Conservation (phyloP, 2,113 vertebrate species). For the Todiramphus saurophagus region DNA sequence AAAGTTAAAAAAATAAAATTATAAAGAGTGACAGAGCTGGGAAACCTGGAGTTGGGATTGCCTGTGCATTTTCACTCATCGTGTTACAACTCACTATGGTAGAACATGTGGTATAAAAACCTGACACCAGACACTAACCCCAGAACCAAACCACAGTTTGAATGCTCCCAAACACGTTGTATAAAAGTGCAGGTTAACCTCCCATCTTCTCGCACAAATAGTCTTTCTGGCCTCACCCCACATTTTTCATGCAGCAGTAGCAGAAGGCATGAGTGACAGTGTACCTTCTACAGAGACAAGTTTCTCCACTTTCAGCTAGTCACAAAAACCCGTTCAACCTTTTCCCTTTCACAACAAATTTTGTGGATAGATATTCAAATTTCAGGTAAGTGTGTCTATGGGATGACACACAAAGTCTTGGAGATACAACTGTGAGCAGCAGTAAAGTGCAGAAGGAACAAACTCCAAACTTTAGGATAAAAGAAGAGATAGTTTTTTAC, state of each 20-base stretch:
- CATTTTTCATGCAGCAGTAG: not conserved
- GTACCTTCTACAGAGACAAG: not conserved
- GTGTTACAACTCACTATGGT: not conserved
- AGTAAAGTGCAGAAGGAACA: not conserved
- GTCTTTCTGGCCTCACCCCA: not conserved
- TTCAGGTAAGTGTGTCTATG: not conserved
- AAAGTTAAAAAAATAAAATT: not conserved
- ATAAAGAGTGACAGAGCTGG: not conserved
- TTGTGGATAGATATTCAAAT: not conserved
- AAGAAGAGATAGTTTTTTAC: not conserved
- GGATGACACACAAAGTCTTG: not conserved
- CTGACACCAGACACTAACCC: not conserved
- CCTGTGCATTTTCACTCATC: not conserved
- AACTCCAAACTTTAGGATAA: not conserved
- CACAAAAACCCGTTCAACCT: not conserved
- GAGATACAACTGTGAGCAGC: not conserved
- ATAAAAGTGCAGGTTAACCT: not conserved
- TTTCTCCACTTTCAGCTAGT: not conserved
- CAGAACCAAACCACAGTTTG: not conserved
- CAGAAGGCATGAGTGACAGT: not conserved
- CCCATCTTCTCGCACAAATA: fast-evolving
- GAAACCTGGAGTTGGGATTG: not conserved
- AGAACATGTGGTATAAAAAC: not conserved
- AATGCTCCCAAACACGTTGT: not conserved
- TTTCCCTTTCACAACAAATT: not conserved